phyloP scores from a whole-genome alignment of 1,140 invertebrate genomes.

The Ceratina japonica region DNA sequence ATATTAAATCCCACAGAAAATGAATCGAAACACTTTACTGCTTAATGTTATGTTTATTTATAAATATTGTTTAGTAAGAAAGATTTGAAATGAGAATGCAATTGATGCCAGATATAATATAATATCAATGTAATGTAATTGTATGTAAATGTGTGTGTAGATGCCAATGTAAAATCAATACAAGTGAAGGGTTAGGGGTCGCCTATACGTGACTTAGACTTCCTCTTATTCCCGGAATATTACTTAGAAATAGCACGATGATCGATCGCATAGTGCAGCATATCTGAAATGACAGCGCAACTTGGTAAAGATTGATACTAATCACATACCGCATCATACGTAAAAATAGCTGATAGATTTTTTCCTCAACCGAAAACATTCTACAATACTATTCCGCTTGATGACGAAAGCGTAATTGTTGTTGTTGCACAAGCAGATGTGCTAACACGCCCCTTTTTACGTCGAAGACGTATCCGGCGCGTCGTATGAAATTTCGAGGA shows the following conservation, averaged over 20 bases:
- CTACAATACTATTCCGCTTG: not conserved
- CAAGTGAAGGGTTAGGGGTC: no score
- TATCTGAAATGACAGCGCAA: slow-evolving; percentile 1
- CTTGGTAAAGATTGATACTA: not conserved
- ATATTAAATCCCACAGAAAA: no score
- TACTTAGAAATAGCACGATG: slow-evolving; percentile 33
- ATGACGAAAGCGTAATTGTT: not conserved
- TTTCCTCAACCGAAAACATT: not conserved
- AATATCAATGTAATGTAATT: no score
- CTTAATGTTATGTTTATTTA: no score
- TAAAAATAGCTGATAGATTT: not conserved
- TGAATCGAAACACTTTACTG: no score
- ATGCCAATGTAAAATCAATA: no score
- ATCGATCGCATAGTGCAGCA: slow-evolving; percentile 30
- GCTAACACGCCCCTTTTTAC: no score
- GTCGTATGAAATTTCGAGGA: not conserved
- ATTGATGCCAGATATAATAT: not conserved
- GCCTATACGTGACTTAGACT: slow-evolving; percentile 37
- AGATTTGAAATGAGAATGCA: not conserved
- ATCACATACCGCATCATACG: not conserved
- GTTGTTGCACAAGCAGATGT: not conserved
- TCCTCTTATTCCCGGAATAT: slow-evolving; percentile 66
- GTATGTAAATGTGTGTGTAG: no score
- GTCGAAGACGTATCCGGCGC: not conserved
- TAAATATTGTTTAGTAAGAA: not conserved